Evolutionary conservation across 2,888 invertebrate species (phyloP).

Genomic region (Macroteleia sp.): DNA sequence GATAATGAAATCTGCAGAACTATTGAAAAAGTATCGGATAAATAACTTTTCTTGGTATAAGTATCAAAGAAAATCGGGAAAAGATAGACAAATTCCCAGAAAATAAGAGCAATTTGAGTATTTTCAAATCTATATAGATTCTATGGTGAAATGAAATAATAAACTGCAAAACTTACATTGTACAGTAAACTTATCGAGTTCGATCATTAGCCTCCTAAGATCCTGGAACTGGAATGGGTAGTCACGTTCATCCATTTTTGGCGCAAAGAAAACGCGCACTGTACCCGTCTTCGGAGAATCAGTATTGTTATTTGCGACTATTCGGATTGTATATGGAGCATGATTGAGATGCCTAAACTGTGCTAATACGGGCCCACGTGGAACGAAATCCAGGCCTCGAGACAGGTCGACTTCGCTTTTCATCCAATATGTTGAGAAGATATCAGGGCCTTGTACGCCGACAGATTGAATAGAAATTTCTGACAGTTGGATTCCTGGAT

Average conservation of each 20-base stretch:
- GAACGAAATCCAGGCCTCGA: conserved; percentile 92
- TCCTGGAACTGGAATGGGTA: conserved; percentile 87
- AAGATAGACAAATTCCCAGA: too few relatives aligned
- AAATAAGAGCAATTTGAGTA: too few relatives aligned
- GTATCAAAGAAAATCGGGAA: too few relatives aligned
- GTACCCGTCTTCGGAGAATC: conserved; percentile 86
- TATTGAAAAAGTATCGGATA: too few relatives aligned
- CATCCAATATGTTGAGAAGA: conserved; percentile 90
- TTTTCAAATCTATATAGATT: too few relatives aligned
- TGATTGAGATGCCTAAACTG: conserved; percentile 92
- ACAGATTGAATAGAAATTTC: conserved; percentile 85
- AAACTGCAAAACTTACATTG: conserved; percentile 87
- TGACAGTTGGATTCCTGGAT: conserved; percentile 87
- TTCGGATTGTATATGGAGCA: conserved; percentile 88
- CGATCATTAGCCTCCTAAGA: conserved; percentile 88
- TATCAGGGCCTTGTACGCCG: conserved; percentile 81
- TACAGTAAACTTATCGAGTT: conserved; percentile 89
- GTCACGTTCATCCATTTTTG: conserved; percentile 88
- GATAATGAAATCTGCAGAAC: too few relatives aligned
- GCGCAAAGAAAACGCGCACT: conserved; percentile 89
- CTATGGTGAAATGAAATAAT: too few relatives aligned
- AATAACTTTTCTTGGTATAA: too few relatives aligned
- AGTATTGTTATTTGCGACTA: conserved; percentile 86
- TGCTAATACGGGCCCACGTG: conserved; percentile 89
- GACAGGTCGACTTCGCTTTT: conserved; percentile 91